A percentile compares a stretch with the other conserved stretches of the same genome.
These are phyloP conservation scores for Fabriciana adippe DNA, from an alignment of 2,888 invertebrate genomes.

Conservation along the genomic window DNA sequence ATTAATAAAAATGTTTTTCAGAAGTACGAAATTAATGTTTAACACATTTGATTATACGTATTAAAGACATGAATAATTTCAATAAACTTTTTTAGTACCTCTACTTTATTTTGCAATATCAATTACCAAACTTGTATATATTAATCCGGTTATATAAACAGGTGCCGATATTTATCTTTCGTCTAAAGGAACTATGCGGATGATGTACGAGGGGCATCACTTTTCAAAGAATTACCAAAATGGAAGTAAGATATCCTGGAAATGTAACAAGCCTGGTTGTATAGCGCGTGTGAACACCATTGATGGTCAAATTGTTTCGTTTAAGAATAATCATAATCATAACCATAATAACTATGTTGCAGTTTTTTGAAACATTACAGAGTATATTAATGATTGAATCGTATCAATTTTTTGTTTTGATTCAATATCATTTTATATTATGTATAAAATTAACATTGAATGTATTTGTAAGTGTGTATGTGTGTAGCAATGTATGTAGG, in stretches of 20 bases:
- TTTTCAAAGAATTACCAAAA: slow-evolving; percentile 63
- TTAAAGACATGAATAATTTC: no score
- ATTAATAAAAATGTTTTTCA: no score
- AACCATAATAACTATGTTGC: not conserved
- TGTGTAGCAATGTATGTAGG: no score
- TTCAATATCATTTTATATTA: no score
- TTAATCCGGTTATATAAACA: slow-evolving; percentile 34
- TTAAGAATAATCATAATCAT: slow-evolving; percentile 53
- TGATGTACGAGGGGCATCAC: slow-evolving; percentile 49
- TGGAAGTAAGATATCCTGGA: slow-evolving; percentile 57
- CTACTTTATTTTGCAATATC: not conserved
- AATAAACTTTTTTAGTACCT: no score
- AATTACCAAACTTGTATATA: not conserved
- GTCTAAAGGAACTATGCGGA: slow-evolving; percentile 52
- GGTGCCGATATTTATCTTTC: slow-evolving; percentile 47
- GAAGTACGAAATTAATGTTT: no score
- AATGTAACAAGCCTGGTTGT: slow-evolving; percentile 58
- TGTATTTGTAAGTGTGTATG: no score
- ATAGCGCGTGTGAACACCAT: slow-evolving; percentile 56
- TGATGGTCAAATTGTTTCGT: slow-evolving; percentile 46
- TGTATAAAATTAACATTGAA: no score
- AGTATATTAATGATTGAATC: no score
- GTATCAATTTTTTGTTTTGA: no score
- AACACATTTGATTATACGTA: no score
- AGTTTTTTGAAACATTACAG: not conserved